Conservation (phyloP, 1,140 invertebrate species). For the Antheraea mylitta region DNA sequence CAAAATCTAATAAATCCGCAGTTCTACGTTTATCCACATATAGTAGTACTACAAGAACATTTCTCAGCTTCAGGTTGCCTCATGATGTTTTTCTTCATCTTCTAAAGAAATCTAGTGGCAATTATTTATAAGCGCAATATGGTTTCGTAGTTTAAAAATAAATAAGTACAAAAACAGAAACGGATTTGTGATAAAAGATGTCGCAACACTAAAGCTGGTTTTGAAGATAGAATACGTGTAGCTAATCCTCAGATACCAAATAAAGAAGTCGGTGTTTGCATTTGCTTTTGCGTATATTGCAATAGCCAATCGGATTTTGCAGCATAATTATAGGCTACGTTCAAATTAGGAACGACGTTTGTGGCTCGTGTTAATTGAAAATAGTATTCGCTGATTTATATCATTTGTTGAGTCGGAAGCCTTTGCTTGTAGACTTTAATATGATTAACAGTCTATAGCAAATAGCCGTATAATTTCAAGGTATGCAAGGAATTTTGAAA, state of each 20-base stretch:
- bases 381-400: constrained; percentile 52
- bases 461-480: neutral
- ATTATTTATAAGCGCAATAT: constrained; percentile 76
- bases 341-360: constrained; percentile 65
- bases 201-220: constrained; percentile 53
- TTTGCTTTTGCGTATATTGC: constrained; percentile 20
- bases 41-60: too few relatives aligned
- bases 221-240: constrained; percentile 59
- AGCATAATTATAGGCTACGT: constrained; percentile 64
- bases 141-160: constrained; percentile 63
- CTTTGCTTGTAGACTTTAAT: constrained; percentile 30
- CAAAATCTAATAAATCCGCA: too few relatives aligned
- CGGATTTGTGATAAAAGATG: constrained; percentile 71
- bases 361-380: constrained; percentile 55
- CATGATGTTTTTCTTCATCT: too few relatives aligned
- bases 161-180: constrained; percentile 65
- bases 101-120: constrained; percentile 40
- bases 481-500: neutral
- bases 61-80: too few relatives aligned
- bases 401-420: constrained; percentile 36
- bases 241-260: constrained; percentile 56
- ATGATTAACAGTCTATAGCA: constrained; percentile 28
- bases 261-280: constrained; percentile 37
- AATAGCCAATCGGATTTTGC: constrained; percentile 50
- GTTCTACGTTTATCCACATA: too few relatives aligned